These are phyloP conservation scores for Sycobia sp. DNA, from an alignment of 1,140 invertebrate species.

Conservation along the genomic window DNA sequence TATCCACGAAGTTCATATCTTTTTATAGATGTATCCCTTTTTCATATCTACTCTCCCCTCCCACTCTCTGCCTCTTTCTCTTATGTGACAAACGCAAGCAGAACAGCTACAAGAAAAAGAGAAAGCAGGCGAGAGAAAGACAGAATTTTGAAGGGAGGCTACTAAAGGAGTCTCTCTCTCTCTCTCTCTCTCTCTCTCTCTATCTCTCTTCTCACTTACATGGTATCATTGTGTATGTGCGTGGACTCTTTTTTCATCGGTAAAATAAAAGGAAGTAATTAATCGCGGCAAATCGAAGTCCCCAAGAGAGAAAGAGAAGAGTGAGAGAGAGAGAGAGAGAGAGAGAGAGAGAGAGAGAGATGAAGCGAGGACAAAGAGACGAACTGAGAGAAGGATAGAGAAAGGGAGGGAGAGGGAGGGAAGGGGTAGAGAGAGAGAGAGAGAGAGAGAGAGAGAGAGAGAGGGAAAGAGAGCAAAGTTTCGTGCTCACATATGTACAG, in stretches of 20 bases:
- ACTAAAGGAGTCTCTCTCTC: neutral
- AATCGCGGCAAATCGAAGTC: constrained; percentile 46
- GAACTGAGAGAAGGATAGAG: no score
- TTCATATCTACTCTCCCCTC: neutral
- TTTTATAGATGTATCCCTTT: constrained; percentile 12
- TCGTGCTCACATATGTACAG: neutral
- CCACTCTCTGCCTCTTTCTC: constrained; percentile 7
- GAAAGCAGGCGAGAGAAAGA: constrained; percentile 15
- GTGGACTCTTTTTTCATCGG: constrained; percentile 31
- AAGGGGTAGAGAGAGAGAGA: no score
- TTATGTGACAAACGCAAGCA: constrained; percentile 11
- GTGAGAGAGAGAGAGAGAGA: neutral
- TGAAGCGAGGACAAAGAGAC: no score
- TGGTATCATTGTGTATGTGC: constrained; percentile 25
- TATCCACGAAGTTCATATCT: constrained; percentile 28
- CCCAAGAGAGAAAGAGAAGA: constrained; percentile 3
- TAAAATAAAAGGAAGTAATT: constrained; percentile 49
- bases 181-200: constrained; percentile 4
- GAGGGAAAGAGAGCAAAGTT: constrained; percentile 3
- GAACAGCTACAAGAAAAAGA: constrained; percentile 28
- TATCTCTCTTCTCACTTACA: constrained; percentile 19
- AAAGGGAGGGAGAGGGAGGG: no score
- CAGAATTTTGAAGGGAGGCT: neutral
- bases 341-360: constrained; percentile 5
- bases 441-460: no score